Conservation (phyloP, 1,140 invertebrate species). For the Heliconius nattereri region DNA sequence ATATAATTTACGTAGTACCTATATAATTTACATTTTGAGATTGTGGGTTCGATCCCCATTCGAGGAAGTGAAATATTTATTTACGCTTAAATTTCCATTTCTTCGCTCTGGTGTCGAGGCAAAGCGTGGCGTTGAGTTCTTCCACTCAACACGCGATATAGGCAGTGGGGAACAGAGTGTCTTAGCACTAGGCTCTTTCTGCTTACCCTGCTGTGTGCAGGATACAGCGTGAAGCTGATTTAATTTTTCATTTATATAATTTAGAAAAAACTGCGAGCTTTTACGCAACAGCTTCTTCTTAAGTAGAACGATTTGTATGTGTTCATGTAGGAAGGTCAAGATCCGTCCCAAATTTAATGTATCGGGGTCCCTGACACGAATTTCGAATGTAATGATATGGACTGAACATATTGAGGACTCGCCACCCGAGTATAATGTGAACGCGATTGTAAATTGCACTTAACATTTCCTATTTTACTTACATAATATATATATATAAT, state of each 20-base stretch:
- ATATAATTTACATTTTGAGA: conserved; percentile 24
- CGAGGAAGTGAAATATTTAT: too few species aligned
- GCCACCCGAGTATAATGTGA: conserved; percentile 13
- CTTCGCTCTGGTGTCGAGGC: too few species aligned
- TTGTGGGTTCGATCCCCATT: too few species aligned
- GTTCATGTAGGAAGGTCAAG: conserved; percentile 42
- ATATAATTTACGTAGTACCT: too few species aligned
- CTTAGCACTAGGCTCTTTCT: too few species aligned
- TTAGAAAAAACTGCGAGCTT: not conserved
- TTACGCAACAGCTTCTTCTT: conserved; percentile 9
- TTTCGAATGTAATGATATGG: conserved; percentile 34
- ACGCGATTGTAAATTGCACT: conserved; percentile 37
- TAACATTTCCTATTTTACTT: conserved; percentile 13
- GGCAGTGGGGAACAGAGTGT: too few species aligned
- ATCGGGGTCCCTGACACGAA: conserved; percentile 37
- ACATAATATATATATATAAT: not conserved
- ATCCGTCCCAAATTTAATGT: conserved; percentile 47
- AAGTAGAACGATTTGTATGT: conserved; percentile 17
- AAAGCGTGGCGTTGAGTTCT: too few species aligned
- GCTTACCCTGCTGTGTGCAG: too few species aligned
- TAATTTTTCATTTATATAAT: too few species aligned
- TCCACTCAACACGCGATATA: too few species aligned
- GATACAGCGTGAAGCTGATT: too few species aligned
- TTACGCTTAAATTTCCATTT: too few species aligned
- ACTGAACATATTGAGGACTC: conserved; percentile 30